Evolutionary conservation across 1,140 invertebrate species (phyloP).

Genomic region (Papilio polyxenes): DNA sequence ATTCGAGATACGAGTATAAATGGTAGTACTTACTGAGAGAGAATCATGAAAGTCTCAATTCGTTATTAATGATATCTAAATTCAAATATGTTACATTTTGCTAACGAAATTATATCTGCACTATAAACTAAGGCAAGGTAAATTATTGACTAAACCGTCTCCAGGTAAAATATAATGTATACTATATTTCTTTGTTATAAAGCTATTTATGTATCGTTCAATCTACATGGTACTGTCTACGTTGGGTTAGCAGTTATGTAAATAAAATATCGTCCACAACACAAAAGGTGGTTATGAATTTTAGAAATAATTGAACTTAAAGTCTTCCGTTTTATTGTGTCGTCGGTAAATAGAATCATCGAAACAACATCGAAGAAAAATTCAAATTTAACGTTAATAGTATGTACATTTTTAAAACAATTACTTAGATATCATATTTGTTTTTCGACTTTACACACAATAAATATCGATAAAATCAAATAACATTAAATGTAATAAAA

Average conservation of each 20-base stretch:
- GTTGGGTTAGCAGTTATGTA: neutral
- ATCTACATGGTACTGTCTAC: neutral
- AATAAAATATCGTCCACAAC: neutral
- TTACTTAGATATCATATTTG: no score
- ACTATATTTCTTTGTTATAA: neutral
- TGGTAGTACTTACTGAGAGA: slow-evolving; percentile 59
- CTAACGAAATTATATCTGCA: slow-evolving; percentile 42
- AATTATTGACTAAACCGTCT: neutral
- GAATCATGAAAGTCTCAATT: slow-evolving; percentile 75
- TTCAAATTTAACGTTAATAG: no score
- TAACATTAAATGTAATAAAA: no score
- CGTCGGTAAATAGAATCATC: no score
- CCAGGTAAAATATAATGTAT: no score
- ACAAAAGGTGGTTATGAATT: neutral
- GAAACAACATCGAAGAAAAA: no score
- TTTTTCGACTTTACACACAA: no score
- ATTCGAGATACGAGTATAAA: slow-evolving; percentile 60
- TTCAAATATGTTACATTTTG: slow-evolving; percentile 30
- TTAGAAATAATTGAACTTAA: neutral
- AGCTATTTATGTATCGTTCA: neutral
- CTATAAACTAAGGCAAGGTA: neutral
- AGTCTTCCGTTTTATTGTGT: neutral
- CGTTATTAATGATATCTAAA: slow-evolving; percentile 57
- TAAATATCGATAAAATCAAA: no score
- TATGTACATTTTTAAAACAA: no score